Evolutionary conservation across 35 echinoderm and acorn worm species (phyloP), one percentile per base, ranked within the genome.

Genomic region (Strongylocentrotus purpuratus): DNA sequence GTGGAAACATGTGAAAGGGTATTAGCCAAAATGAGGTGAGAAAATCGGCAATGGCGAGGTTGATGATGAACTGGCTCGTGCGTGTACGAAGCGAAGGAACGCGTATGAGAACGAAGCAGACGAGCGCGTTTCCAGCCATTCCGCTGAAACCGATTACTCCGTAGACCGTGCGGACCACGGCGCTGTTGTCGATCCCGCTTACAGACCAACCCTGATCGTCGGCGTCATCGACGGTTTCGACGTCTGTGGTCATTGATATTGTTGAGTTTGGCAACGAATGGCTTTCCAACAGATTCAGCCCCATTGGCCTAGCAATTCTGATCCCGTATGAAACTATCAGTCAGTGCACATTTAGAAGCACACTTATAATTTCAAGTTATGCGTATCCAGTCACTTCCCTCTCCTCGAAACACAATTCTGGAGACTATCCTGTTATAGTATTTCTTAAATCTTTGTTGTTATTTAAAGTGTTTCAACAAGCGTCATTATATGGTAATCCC

Each of bases 31-130:
- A 78, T 9, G 94, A 99, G 2, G 92, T 95, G 9, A 96, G 1
- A 41, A 99, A 90, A 65, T 99, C 98, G 0, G 95, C 95, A 3
- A 96, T 71, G 25, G 98, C 89, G 4, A 97, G 95, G 50, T 99
- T 95, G 17, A 97, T 90, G 86, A 99, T 95, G 61, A 99, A 99
- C 48, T 95, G 92, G 86, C 96, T 99, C 47, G 98, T 99, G 45
- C 94, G 94, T 5, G 90, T 96, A 31, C 95, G 61, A 22, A 97
- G 95, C 22, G 94, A 45, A 14, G 95, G 95, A 2, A 96, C 85
- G 1, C 97, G 88, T 31, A 95, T 28, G 33, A 97, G 85, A 18
- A 95, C 94, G 58, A 96, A 95, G 94, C 87, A 94, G 60, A 97
- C 97, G 18, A 97, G 85, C 45, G 92, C 90, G 86, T 97, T 97